Evolutionary conservation across 2,113 vertebrate genomes (phyloP), one percentile per base, ranked within the genome.

Genomic region (Ranitomeya imitator): DNA sequence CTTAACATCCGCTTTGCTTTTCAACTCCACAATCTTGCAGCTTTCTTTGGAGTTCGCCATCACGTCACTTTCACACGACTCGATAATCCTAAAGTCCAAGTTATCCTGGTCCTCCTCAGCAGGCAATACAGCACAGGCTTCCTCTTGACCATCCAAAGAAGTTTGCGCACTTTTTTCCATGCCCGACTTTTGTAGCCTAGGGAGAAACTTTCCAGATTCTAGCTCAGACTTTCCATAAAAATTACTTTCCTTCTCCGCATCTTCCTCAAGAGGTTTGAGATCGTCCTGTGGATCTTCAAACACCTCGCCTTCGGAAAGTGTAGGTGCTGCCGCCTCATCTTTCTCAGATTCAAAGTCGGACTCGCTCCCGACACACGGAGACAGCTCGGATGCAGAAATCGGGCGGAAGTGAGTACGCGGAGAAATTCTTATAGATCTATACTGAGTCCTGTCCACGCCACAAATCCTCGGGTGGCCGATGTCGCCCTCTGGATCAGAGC

Each of bases 81-180:
- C 95, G 83, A 93, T 94, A 89, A 93, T 93, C 93, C 96, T 93
- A 89, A 97, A 98, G 90, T 97, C 96, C 93, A 95, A 93, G 90
- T 93, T 95, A 91, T 94, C 94, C 92, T 93, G 96, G 92, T 95
- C 96, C 90, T 94, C 94, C 2, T 91, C 92, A 6, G 96, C 92
- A 6, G 96, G 93, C 92, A 97, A 94, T 90, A 96, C 93, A 89
- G 95, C 93, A 19, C 93, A 89, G 0, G 96, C 95, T 82, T 98
- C 98, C 94, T 99, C 99, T 94, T 99, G 98, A 82, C 98, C 98
- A 95, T 99, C 99, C 92, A 99, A 90, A 65, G 98, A 99, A 13
- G 99, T 99, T 95, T 99, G 99, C 15, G 99, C 99, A 93, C 99
- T 99, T 93, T 99, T 99, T 93, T 99, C 99, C 98, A 99, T 99